Conservation (phyloP, 2,888 invertebrate species). For the Maniola hyperantus region DNA sequence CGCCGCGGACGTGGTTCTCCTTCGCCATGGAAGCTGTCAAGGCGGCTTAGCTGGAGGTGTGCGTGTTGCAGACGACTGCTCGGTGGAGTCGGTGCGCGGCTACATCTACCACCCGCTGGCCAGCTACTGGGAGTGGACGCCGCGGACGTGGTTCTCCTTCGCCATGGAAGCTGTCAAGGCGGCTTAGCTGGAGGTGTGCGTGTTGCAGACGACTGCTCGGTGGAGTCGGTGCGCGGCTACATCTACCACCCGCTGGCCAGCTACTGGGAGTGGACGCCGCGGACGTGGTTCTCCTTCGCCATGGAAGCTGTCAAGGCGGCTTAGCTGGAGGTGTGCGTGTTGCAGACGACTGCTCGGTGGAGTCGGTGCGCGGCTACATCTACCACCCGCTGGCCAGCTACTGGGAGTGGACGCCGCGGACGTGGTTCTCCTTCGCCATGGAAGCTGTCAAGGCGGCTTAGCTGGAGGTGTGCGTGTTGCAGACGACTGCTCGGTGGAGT, state of each 20-base stretch:
- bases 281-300: constrained; percentile 88
- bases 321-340: too few relatives aligned
- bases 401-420: constrained; percentile 89
- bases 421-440: constrained; percentile 89
- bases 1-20: constrained; percentile 84
- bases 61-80: constrained; percentile 84
- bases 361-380: constrained; percentile 88
- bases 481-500: constrained; percentile 70
- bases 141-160: constrained; percentile 87
- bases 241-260: constrained; percentile 86
- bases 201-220: constrained; percentile 86
- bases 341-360: constrained; percentile 87
- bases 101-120: constrained; percentile 86
- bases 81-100: constrained; percentile 88
- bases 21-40: constrained; percentile 94
- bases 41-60: constrained; percentile 26
- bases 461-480: too few relatives aligned
- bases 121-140: constrained; percentile 89
- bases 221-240: constrained; percentile 89
- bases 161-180: constrained; percentile 91
- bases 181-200: too few relatives aligned
- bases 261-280: constrained; percentile 88
- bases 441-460: constrained; percentile 87
- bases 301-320: constrained; percentile 88
- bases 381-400: constrained; percentile 86